Percentiles rank a stretch among this genome's conserved stretches.
These are phyloP conservation scores for Seriola rivoliana DNA, from an alignment of 2,113 vertebrate species.

Conservation along the genomic window DNA sequence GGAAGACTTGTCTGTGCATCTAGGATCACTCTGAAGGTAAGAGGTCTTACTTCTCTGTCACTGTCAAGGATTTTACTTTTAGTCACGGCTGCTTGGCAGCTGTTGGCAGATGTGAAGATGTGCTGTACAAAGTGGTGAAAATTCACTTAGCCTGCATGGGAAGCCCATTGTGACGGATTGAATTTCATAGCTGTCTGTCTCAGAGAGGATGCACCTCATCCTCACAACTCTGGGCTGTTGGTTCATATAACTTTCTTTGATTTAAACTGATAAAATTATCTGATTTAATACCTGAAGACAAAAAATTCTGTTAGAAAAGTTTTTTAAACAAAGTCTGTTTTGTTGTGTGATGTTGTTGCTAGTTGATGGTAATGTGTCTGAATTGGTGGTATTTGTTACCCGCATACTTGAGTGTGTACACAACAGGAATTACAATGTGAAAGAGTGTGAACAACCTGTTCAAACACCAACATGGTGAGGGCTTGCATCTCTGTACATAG, in stretches of 20 bases:
- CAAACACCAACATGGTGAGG: conserved; percentile 63
- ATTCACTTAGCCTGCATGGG: conserved; percentile 22
- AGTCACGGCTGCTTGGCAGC: conserved; percentile 45
- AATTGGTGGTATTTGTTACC: conserved; percentile 50
- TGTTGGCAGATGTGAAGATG: conserved; percentile 40
- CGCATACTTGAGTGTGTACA: conserved; percentile 60
- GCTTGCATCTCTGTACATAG: conserved; percentile 68
- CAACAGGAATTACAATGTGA: conserved; percentile 60
- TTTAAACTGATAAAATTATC: background rate
- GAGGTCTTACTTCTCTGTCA: conserved; percentile 42
- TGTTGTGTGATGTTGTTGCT: conserved; percentile 23
- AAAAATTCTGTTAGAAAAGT: background rate
- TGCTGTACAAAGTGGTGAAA: conserved; percentile 10
- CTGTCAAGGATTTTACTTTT: conserved; percentile 26
- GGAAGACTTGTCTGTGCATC: conserved; percentile 40
- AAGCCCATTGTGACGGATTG: conserved; percentile 34
- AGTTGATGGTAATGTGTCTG: conserved; percentile 6
- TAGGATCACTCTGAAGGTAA: conserved; percentile 77
- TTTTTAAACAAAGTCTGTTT: background rate
- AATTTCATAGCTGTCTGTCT: conserved; percentile 47
- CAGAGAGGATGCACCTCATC: conserved; percentile 35
- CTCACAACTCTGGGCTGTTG: background rate
- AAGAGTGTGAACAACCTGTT: conserved; percentile 69
- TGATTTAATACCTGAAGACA: background rate
- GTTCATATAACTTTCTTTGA: conserved; percentile 1